Percentiles rank a stretch among this genome's conserved stretches.
These are phyloP conservation scores for Ceratoteleas bidentatus DNA, from an alignment of 1,140 invertebrate species.

Conservation along the genomic window DNA sequence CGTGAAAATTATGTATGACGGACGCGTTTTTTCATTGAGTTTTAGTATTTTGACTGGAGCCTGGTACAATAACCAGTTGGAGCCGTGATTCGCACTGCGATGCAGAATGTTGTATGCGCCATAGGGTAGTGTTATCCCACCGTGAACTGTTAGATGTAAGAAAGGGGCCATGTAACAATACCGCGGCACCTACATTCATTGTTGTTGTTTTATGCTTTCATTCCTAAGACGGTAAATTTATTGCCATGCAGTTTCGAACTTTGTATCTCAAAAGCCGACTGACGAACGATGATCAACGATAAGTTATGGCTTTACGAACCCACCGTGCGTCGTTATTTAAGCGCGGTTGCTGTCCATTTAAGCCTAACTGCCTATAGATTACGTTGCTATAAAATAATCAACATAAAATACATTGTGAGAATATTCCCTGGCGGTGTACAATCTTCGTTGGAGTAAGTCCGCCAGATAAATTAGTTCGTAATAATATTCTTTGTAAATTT, in stretches of 20 bases:
- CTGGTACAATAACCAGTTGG: too few relatives aligned
- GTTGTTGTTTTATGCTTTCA: constrained; percentile 73
- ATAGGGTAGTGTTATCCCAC: constrained; percentile 30
- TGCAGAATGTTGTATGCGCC: not conserved
- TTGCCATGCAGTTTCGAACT: constrained; percentile 73
- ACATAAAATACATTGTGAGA: constrained; percentile 75
- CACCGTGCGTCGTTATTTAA: constrained; percentile 74
- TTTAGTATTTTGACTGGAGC: too few relatives aligned
- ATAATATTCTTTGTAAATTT: constrained; percentile 41
- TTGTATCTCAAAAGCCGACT: constrained; percentile 75
- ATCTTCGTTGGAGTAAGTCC: constrained; percentile 37
- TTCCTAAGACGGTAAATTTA: constrained; percentile 77
- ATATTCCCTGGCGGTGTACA: constrained; percentile 52
- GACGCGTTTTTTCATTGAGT: too few relatives aligned
- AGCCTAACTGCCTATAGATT: constrained; percentile 75
- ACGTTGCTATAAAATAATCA: constrained; percentile 79
- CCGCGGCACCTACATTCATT: constrained; percentile 57
- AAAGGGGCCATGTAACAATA: constrained; percentile 49
- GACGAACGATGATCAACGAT: constrained; percentile 78
- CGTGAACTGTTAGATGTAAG: constrained; percentile 21
- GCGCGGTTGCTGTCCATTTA: constrained; percentile 76
- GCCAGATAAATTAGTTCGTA: constrained; percentile 32
- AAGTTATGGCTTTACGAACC: constrained; percentile 78
- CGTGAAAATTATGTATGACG: too few relatives aligned
- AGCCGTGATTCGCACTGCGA: constrained; percentile 6